These are phyloP conservation scores for Ailuropoda melanoleuca DNA, from an alignment of 2,113 vertebrate genomes.

Conservation along the genomic window DNA sequence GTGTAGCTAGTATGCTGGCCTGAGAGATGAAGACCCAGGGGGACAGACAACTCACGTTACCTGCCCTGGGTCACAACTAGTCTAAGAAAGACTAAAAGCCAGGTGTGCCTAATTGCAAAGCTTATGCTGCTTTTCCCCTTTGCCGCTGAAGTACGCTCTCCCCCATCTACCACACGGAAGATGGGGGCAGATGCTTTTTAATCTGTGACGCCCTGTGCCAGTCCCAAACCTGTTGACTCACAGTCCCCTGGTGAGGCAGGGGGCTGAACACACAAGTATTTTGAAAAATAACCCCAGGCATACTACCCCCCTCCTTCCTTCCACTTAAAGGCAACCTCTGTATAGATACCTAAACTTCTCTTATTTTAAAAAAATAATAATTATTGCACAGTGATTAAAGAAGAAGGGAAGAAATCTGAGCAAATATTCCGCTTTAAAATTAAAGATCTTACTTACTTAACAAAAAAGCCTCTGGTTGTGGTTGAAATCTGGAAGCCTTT, in stretches of 20 bases:
- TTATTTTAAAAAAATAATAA: background rate
- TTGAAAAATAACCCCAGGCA: background rate
- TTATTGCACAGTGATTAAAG: background rate
- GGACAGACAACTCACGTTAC: accelerated
- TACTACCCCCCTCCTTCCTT: background rate
- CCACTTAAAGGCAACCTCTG: background rate
- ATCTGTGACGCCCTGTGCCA: background rate
- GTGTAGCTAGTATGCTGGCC: too few species aligned
- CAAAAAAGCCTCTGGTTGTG: background rate
- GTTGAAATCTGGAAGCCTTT: background rate
- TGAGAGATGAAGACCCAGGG: background rate
- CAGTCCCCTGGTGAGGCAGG: background rate
- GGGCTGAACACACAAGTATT: background rate
- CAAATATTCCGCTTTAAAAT: background rate
- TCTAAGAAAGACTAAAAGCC: background rate
- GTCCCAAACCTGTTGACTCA: background rate
- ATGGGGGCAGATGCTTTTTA: background rate
- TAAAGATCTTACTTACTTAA: background rate
- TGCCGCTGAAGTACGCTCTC: background rate
- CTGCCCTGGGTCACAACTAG: background rate
- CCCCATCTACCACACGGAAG: background rate
- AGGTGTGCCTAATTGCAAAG: background rate
- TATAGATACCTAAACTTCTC: background rate
- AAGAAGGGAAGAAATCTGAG: background rate
- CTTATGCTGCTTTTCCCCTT: background rate